A percentile compares a stretch with the other conserved stretches of the same genome.
phyloP scores from a whole-genome alignment of 2,797 vertebrate genomes.

The Carapus acus region DNA sequence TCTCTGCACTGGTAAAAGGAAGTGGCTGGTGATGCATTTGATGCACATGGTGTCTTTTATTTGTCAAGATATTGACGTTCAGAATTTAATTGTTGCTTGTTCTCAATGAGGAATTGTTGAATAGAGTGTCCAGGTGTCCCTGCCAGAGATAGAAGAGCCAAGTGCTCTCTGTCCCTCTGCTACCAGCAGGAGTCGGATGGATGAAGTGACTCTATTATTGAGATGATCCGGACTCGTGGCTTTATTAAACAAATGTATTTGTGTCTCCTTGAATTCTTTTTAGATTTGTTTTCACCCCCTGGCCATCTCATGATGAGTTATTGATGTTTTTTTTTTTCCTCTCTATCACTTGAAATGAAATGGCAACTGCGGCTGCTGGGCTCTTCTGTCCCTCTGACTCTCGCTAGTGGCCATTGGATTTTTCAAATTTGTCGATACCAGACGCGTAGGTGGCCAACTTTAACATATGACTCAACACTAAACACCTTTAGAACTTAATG shows the following conservation, averaged over 20 bases:
- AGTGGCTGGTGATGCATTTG: neutral
- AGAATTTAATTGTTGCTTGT: neutral
- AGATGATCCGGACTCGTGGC: neutral
- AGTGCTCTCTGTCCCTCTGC: too few species aligned
- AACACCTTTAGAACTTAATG: neutral
- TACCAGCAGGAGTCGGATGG: neutral
- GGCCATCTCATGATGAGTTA: slow-evolving; percentile 4
- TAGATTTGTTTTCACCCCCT: neutral
- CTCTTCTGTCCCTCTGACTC: neutral
- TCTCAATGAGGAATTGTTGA: neutral
- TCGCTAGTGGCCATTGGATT: neutral
- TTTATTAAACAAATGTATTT: slow-evolving; percentile 11
- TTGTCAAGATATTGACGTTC: neutral
- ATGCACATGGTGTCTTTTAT: too few species aligned
- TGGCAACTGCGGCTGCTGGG: neutral
- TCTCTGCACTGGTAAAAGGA: neutral
- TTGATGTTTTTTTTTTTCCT: slow-evolving; percentile 22
- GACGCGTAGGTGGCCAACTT: neutral
- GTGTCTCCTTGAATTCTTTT: neutral
- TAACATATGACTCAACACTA: neutral
- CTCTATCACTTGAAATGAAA: neutral
- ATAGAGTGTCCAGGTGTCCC: slow-evolving; percentile 1
- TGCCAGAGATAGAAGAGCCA: neutral
- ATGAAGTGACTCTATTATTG: slow-evolving; percentile 10
- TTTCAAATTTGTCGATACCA: neutral